These are phyloP conservation scores for Caenorhabditis doughertyi DNA, from an alignment of 2,888 invertebrate species.

Conservation along the genomic window DNA sequence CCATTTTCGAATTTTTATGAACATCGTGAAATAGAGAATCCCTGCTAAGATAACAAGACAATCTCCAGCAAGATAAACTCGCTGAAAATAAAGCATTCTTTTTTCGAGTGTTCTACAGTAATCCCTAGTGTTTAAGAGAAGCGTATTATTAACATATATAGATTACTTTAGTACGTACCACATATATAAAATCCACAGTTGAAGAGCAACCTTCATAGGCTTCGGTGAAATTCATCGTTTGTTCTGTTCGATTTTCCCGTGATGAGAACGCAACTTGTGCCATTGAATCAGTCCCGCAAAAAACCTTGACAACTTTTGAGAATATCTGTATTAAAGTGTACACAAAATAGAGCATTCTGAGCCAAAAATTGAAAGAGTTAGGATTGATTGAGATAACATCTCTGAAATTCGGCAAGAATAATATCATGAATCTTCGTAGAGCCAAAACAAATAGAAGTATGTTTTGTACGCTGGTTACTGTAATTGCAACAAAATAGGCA, in stretches of 20 bases:
- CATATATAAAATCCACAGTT: slow-evolving; percentile 12
- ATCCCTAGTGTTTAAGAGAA: too few species aligned
- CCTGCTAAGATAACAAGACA: slow-evolving; percentile 25
- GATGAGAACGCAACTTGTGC: background rate
- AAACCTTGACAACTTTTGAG: slow-evolving; percentile 31
- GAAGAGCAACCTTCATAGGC: slow-evolving; percentile 13
- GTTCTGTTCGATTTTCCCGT: background rate
- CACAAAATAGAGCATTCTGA: slow-evolving; percentile 11
- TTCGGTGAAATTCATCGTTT: background rate
- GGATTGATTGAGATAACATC: slow-evolving; percentile 39
- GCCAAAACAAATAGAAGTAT: slow-evolving; percentile 31
- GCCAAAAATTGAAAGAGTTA: slow-evolving; percentile 3
- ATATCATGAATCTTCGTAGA: slow-evolving; percentile 41
- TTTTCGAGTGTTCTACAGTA: too few species aligned
- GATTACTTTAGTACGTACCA: too few species aligned
- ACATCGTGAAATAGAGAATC: slow-evolving; percentile 37
- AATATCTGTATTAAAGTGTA: slow-evolving; percentile 21
- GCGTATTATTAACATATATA: too few species aligned
- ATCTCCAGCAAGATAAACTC: slow-evolving; percentile 34
- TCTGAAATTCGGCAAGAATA: slow-evolving; percentile 40
- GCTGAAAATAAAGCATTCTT: slow-evolving; percentile 1
- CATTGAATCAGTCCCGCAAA: slow-evolving; percentile 28
- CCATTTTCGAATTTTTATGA: slow-evolving; percentile 39
- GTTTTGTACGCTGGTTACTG: slow-evolving; percentile 43
- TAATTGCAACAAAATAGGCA: slow-evolving; percentile 33